Evolutionary conservation across 1,140 invertebrate species (phyloP).

Genomic region (Hypothenemus hampei): DNA sequence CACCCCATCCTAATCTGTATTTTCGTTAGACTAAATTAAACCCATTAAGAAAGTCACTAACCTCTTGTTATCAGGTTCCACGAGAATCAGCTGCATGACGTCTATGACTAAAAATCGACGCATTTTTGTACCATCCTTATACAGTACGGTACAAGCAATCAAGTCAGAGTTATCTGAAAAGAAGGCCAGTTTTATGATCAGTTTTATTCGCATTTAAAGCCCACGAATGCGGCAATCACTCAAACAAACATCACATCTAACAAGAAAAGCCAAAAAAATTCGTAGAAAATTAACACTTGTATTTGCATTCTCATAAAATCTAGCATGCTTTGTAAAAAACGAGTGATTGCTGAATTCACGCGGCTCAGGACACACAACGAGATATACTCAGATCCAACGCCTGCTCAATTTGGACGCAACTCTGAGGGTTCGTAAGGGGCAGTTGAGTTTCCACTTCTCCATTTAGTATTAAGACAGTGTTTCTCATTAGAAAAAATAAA

Average conservation of each 20-base stretch:
- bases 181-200: slow-evolving; percentile 32
- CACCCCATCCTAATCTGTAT: slow-evolving; percentile 81
- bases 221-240: slow-evolving; percentile 32
- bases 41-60: background rate
- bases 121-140: slow-evolving; percentile 84
- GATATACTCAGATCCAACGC: slow-evolving; percentile 87
- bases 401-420: slow-evolving; percentile 86
- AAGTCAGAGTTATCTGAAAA: slow-evolving; percentile 86
- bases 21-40: background rate
- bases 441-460: slow-evolving; percentile 81
- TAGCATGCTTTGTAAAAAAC: background rate
- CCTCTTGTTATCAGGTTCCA: slow-evolving; percentile 91
- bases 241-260: background rate
- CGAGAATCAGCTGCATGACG: slow-evolving; percentile 88
- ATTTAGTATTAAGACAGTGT: slow-evolving; percentile 74
- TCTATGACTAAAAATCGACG: slow-evolving; percentile 94
- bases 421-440: slow-evolving; percentile 85
- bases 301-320: background rate
- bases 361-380: slow-evolving; percentile 45
- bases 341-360: slow-evolving; percentile 41
- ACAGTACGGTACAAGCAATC: slow-evolving; percentile 90
- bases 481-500: slow-evolving; percentile 88
- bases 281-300: background rate
- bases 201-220: slow-evolving; percentile 21
- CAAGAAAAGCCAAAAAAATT: background rate